These are phyloP conservation scores for Ptilonorhynchus violaceus DNA, from an alignment of 2,113 vertebrate species.

Conservation along the genomic window DNA sequence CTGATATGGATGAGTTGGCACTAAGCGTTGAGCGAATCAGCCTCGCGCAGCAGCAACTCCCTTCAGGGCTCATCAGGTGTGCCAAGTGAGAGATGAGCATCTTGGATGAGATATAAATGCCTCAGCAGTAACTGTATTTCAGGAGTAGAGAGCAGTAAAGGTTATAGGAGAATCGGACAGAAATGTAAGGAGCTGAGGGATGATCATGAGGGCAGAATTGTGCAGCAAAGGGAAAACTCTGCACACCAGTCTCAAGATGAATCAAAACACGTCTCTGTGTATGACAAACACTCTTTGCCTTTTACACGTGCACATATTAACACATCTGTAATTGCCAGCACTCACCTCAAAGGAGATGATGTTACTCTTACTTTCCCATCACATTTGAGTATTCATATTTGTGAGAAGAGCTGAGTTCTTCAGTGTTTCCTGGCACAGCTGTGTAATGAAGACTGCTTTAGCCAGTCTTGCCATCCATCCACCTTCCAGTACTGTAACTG, in stretches of 20 bases:
- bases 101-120: not conserved
- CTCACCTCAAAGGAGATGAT: not conserved
- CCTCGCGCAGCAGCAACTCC: not conserved
- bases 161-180: not conserved
- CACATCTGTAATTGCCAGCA: not conserved
- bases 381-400: not conserved
- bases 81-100: not conserved
- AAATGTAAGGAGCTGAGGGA: not conserved
- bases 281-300: not conserved
- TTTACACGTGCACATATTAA: not conserved
- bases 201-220: not conserved
- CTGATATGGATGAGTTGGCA: not conserved
- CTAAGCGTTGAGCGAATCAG: not conserved
- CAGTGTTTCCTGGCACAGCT: not conserved
- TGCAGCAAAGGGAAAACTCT: not conserved
- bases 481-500: not conserved
- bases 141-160: not conserved
- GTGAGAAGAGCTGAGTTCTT: not conserved
- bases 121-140: not conserved
- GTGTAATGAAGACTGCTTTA: not conserved
- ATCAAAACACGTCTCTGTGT: not conserved
- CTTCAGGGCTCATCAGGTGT: not conserved
- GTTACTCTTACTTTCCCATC: not conserved
- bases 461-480: not conserved
- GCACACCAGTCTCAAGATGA: not conserved